Base-by-base conservation (phyloP, 2,113 vertebrate genomes). In the Neodon shergylaensis region DNA sequence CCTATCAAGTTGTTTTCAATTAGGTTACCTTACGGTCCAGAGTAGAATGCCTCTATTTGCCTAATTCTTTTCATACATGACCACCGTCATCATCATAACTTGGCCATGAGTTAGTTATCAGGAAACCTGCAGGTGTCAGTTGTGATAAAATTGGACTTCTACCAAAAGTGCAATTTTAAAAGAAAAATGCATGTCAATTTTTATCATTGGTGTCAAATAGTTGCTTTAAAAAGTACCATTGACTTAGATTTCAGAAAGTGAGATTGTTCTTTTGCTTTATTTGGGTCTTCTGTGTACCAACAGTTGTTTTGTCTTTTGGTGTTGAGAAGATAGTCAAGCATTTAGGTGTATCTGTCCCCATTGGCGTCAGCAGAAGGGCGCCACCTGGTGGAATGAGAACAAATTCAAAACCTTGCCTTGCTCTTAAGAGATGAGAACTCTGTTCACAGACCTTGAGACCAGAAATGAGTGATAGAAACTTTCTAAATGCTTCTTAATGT, bases 351-450 rank as follows among this genome's bases (percentile, higher is more conserved):
- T 61, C 94, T 96, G 88, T 95, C 84, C 44, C 66, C 68, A 92
- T 26, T 91, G 97, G 66, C 91, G 17, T 97, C 84, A 95, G 97
- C 94, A 97, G 88, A 97, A 97, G 94, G 82, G 19, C 96, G 97
- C 97, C 97, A 98, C 97, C 97, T 98, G 92, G 96, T 98, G 97
- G 97, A 86, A 92, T 11, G 0, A 36, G 63, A n/a, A 11, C 17
- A 96, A 92, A 94, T 85, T 81, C 19, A 74, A 86, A 96, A 95
- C 28, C 22, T 72, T 16, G 8, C 54, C 33, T 85, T 68, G 68
- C 3, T 17, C 61, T 3, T 44, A 12, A 95, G 22, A 66, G 47
- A 66, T 12, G 5, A 19, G 7, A 28, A 92, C 17, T 66, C n/a
- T 36, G 49, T 91, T 81, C 36, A 85, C 47, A 95, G 91, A 91